These are phyloP conservation scores for Eupithecia centaureata DNA, from an alignment of 2,888 invertebrate genomes.

Conservation along the genomic window DNA sequence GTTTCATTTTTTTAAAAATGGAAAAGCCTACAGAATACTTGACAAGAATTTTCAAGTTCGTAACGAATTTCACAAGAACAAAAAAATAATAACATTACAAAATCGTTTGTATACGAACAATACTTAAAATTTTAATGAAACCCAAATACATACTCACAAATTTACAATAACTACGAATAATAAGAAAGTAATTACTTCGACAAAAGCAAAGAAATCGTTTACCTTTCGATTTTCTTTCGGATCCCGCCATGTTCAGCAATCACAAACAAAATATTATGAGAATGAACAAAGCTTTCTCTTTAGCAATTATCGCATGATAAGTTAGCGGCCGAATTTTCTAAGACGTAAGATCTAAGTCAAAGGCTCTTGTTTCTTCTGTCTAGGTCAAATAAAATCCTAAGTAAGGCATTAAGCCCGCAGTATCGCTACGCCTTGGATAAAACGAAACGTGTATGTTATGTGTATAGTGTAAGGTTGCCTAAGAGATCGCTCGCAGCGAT, in stretches of 20 bases:
- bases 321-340: conserved; percentile 49
- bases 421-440: background rate
- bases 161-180: background rate
- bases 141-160: background rate
- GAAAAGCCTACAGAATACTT: too few relatives aligned
- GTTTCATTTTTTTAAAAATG: too few relatives aligned
- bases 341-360: conserved; percentile 10
- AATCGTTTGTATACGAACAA: background rate
- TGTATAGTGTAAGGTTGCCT: too few relatives aligned
- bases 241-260: conserved; percentile 26
- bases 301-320: conserved; percentile 54
- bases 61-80: background rate
- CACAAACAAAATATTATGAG: conserved; percentile 22
- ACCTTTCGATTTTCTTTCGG: conserved; percentile 35
- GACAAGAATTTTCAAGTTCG: background rate
- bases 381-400: background rate
- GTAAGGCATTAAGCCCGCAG: background rate
- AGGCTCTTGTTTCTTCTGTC: background rate
- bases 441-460: too few relatives aligned
- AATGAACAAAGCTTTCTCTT: conserved; percentile 40
- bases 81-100: background rate
- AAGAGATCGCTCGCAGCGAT: too few relatives aligned
- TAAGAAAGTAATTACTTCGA: background rate
- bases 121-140: background rate
- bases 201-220: conserved; percentile 14